Base-by-base conservation (phyloP, 2,797 vertebrate genomes). In the Helicolenus hilgendorfi region DNA sequence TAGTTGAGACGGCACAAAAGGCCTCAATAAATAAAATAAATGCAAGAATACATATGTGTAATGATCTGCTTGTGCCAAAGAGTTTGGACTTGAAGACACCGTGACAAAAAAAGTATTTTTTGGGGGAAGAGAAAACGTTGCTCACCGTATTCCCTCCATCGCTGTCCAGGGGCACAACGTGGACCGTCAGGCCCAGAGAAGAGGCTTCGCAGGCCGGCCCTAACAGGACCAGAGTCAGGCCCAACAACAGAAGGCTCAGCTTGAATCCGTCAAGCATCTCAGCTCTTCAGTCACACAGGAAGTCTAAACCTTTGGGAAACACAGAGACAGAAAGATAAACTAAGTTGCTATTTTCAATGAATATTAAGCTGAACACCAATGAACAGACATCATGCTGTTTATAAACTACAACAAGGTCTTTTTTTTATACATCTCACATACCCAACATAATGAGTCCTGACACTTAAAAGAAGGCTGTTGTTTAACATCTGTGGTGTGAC, bases 161-260 rank as follows among this genome's bases (percentile, higher is more conserved):
- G 4, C 68, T 86, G 2, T 89, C 72, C 55, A 95, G 65, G 24
- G 96, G 95, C 26, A 85, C 88, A 2, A 91, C 88, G 3, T 95
- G 92, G 36, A 97, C 95, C 0, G 91, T 89, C 76, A 97, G 71
- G 0, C 96, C 96, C 84, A 97, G 87, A 62, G 95, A 94, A 2
- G 91, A 85, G 45, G 94, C 94, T 2, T 80, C 35, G 14, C 41
- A 90, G 72, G 27, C 9, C 0, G 77, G 74, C 20, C 45, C 49
- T 0, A 84, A 7, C 83, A 91, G 45, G 8, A 94, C 2, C 27
- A 97, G 72, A 33, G 74, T 22, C 62, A 96, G 83, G 79, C 76
- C 75, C 81, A 64, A 87, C 26, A 94, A 2, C 58, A 94, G 70
- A 31, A 91, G 0, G 3, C 26, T n/a, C 70, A 83, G 29, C 1